These are phyloP conservation scores for Colossoma macropomum DNA, from an alignment of 2,113 vertebrate genomes.

Conservation along the genomic window DNA sequence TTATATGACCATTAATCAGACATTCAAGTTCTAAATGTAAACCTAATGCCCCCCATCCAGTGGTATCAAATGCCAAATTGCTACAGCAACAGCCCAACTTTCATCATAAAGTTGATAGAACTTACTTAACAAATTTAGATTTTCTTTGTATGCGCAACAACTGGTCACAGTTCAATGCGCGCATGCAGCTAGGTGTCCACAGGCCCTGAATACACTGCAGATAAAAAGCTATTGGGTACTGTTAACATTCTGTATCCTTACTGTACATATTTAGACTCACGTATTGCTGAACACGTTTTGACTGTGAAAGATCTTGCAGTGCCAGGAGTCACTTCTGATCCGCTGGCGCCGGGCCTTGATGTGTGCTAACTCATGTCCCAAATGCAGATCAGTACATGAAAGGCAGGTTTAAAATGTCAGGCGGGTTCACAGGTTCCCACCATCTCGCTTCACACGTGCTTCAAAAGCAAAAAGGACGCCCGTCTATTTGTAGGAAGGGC, in stretches of 20 bases:
- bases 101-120: no score
- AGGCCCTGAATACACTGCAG: no score
- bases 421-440: conserved; percentile 21
- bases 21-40: no score
- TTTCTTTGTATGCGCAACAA: no score
- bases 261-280: conserved; percentile 12
- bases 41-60: no score
- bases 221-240: not conserved
- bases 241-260: not conserved
- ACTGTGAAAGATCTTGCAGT: conserved; percentile 20
- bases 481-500: conserved; percentile 26
- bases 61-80: no score
- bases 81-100: no score
- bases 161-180: no score
- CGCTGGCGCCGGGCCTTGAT: conserved; percentile 38
- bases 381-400: conserved; percentile 44
- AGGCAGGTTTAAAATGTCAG: conserved; percentile 31
- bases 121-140: no score
- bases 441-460: not conserved
- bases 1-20: no score
- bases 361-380: conserved; percentile 10
- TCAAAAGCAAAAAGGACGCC: not conserved
- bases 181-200: no score
- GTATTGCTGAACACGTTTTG: not conserved
- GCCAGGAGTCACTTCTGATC: conserved; percentile 44